These are phyloP conservation scores for Drosophila cyrtoloma DNA, from an alignment of 2,888 invertebrate species.

Conservation along the genomic window DNA sequence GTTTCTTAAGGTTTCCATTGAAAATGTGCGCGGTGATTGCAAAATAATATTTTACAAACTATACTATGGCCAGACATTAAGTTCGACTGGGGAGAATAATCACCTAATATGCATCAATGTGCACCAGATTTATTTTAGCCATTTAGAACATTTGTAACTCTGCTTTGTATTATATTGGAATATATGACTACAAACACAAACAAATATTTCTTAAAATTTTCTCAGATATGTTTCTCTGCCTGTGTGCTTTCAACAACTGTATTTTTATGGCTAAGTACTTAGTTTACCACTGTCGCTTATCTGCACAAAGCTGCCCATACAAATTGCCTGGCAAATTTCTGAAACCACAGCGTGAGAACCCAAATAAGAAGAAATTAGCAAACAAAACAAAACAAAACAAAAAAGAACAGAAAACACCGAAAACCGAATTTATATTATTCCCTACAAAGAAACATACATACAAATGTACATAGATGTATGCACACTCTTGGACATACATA, in stretches of 20 bases:
- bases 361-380: conserved; percentile 56
- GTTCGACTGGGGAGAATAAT: background rate
- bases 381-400: conserved; percentile 14
- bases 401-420: conserved; percentile 11
- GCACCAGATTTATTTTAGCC: background rate
- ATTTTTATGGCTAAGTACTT: background rate
- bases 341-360: conserved; percentile 54
- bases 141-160: background rate
- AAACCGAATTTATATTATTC: conserved; percentile 35
- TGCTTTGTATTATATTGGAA: background rate
- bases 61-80: background rate
- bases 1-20: background rate
- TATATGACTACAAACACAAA: background rate
- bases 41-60: background rate
- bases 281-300: conserved; percentile 6
- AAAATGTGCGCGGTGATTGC: too few species aligned
- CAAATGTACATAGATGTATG: background rate
- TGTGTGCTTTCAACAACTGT: background rate
- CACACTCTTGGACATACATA: background rate
- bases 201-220: background rate
- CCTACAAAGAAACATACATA: conserved; percentile 2
- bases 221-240: background rate
- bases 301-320: conserved; percentile 21
- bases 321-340: conserved; percentile 45
- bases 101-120: background rate